Conservation (phyloP, 2,888 invertebrate genomes). For the Rhamnusium bicolor region DNA sequence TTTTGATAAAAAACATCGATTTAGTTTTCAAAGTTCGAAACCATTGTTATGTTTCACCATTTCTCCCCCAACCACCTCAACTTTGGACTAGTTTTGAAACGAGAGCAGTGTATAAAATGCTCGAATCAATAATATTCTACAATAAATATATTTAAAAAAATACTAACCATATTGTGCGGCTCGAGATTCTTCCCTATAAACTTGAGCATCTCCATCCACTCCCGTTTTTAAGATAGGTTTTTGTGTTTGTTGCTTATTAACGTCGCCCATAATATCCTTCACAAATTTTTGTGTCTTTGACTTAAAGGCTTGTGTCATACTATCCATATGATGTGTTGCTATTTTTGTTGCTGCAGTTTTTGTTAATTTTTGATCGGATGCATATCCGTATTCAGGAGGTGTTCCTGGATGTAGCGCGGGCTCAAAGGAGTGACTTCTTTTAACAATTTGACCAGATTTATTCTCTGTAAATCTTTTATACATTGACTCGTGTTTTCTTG, state of each 20-base stretch:
- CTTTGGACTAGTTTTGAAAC: no score
- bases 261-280: slow-evolving; percentile 77
- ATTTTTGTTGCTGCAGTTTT: slow-evolving; percentile 71
- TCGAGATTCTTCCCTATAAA: slow-evolving; percentile 81
- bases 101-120: no score
- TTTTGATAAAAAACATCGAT: no score
- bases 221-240: slow-evolving; percentile 72
- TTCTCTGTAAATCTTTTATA: slow-evolving; percentile 62
- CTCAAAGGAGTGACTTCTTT: slow-evolving; percentile 61
- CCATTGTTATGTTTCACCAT: no score
- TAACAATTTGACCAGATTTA: slow-evolving; percentile 60
- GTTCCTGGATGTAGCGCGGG: slow-evolving; percentile 73
- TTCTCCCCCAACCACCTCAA: no score
- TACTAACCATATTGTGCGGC: slow-evolving; percentile 81
- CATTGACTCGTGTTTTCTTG: slow-evolving; percentile 49
- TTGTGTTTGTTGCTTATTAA: slow-evolving; percentile 67
- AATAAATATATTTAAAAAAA: background rate
- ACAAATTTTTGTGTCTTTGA: slow-evolving; percentile 80
- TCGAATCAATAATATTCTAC: no score
- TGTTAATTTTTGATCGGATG: slow-evolving; percentile 68
- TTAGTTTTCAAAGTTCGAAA: no score
- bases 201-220: slow-evolving; percentile 76
- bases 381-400: slow-evolving; percentile 76
- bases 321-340: slow-evolving; percentile 77
- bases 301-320: slow-evolving; percentile 80